Evolutionary conservation across 2,113 vertebrate species (phyloP).

Genomic region (Tetrao urogallus): DNA sequence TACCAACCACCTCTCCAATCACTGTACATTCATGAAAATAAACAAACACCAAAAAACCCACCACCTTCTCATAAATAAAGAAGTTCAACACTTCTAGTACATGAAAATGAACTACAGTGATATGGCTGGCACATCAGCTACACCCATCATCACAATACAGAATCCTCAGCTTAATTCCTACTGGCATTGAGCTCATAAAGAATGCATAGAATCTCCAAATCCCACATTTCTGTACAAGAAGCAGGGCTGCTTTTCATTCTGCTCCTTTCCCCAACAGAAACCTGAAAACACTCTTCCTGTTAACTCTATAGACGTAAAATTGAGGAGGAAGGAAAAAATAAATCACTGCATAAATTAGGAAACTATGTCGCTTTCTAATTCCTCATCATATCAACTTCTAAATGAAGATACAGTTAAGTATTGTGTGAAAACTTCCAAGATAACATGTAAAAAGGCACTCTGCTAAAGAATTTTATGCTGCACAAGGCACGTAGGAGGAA

Average conservation of each 20-base stretch:
- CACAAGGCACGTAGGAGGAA: neutral
- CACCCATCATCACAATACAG: neutral
- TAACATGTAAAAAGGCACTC: neutral
- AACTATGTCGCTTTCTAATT: neutral
- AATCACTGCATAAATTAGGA: neutral
- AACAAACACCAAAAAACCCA: neutral
- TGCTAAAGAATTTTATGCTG: neutral
- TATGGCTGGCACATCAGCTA: neutral
- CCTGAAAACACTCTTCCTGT: neutral
- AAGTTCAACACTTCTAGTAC: neutral
- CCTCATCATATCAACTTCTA: neutral
- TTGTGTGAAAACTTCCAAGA: neutral
- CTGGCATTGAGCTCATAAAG: neutral
- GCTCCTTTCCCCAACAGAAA: neutral
- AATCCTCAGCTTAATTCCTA: neutral
- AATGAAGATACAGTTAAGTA: neutral
- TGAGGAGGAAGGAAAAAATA: fast-evolving
- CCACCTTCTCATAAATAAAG: neutral
- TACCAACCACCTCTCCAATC: neutral
- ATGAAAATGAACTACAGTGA: neutral
- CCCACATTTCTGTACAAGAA: neutral
- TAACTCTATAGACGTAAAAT: neutral
- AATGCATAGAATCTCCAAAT: neutral
- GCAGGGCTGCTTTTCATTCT: neutral
- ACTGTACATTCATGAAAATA: neutral